phyloP scores from a whole-genome alignment of 2,797 vertebrate species.

The Serranus cabrilla region DNA sequence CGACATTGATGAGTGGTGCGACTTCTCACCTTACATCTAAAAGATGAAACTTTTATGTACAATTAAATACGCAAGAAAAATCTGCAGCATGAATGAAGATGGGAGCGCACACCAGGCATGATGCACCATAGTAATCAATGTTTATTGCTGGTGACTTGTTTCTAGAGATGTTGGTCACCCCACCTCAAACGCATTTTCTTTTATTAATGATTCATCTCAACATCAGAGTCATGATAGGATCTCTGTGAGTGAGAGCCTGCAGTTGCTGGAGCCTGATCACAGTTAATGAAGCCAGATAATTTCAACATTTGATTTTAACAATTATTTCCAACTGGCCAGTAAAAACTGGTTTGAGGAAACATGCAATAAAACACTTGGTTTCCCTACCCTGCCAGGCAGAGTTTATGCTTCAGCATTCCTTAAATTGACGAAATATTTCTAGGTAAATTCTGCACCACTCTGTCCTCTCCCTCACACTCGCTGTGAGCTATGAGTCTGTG shows the following conservation, averaged over 20 bases:
- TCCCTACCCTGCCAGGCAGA: neutral
- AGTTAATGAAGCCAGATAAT: conserved; percentile 13
- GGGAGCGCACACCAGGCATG: too few relatives aligned
- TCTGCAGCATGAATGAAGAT: too few relatives aligned
- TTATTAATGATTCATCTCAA: conserved; percentile 1
- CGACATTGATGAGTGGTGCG: too few relatives aligned
- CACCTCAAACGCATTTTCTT: neutral
- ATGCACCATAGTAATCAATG: too few relatives aligned
- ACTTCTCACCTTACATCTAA: too few relatives aligned
- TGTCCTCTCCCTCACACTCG: conserved; percentile 12
- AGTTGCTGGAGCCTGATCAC: neutral
- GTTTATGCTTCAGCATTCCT: conserved; percentile 33
- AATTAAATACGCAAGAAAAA: too few relatives aligned
- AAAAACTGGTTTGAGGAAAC: neutral
- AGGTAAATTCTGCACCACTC: conserved; percentile 12
- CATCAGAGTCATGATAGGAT: neutral
- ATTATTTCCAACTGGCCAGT: neutral
- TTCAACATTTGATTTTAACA: neutral
- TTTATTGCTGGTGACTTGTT: too few relatives aligned
- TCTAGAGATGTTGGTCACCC: too few relatives aligned
- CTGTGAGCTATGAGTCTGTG: conserved; percentile 17
- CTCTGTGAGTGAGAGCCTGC: neutral
- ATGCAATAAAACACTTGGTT: conserved; percentile 7
- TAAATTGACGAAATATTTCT: conserved; percentile 21
- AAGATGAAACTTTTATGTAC: too few relatives aligned